A percentile compares a stretch with the other conserved stretches of the same genome.
phyloP scores from a whole-genome alignment of 1,140 invertebrate genomes.

The Brachionus plicatilis region DNA sequence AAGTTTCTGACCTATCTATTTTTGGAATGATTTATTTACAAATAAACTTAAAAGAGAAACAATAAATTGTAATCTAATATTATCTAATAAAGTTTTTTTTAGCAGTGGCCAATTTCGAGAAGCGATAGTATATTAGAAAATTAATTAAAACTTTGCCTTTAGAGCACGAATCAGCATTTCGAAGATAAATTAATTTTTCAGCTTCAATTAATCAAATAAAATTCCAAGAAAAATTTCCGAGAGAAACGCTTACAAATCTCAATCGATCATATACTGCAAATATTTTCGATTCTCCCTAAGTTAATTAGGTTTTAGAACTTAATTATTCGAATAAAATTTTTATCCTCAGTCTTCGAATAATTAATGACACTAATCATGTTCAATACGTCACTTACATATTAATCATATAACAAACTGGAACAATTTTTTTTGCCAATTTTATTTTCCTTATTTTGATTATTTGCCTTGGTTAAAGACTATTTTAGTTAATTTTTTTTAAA shows the following conservation, averaged over 20 bases:
- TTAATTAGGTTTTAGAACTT: not conserved
- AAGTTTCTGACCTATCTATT: not conserved
- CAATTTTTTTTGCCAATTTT: not conserved
- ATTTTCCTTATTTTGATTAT: not conserved
- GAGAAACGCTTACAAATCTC: not conserved
- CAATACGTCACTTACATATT: not conserved
- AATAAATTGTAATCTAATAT: not conserved
- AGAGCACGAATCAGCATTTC: not conserved
- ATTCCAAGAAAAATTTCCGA: not conserved
- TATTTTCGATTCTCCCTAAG: not conserved
- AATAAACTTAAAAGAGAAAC: not conserved
- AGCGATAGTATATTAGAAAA: not conserved
- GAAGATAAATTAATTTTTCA: not conserved
- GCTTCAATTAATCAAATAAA: not conserved
- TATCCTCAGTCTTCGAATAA: not conserved
- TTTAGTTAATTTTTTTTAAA: not conserved
- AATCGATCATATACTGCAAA: not conserved
- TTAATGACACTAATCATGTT: not conserved
- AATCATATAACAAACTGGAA: not conserved
- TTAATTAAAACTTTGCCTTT: not conserved
- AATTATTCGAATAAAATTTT: not conserved
- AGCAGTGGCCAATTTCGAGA: not conserved
- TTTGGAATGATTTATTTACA: not conserved
- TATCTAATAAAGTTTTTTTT: not conserved
- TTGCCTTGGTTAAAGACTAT: not conserved